Percentiles rank a stretch among this genome's conserved stretches.
phyloP scores from a whole-genome alignment of 2,113 vertebrate species.

The Protobothrops mucrosquamatus region DNA sequence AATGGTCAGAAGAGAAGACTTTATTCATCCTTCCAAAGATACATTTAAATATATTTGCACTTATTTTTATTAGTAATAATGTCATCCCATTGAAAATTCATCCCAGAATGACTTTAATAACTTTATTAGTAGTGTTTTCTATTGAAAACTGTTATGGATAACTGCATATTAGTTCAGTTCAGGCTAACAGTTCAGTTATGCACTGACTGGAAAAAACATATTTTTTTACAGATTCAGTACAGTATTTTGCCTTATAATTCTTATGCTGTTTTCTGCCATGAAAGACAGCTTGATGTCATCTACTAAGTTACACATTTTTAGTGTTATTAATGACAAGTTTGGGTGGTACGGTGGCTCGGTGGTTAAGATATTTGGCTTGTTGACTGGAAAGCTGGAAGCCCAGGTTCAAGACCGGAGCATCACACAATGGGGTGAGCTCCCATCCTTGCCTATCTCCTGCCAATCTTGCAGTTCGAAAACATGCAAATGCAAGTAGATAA shows the following conservation, averaged over 20 bases:
- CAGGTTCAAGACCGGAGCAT: neutral
- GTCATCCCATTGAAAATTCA: neutral
- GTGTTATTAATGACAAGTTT: conserved; percentile 56
- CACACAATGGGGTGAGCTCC: neutral
- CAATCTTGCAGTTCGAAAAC: neutral
- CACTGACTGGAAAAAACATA: conserved; percentile 38
- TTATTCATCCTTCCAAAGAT: neutral
- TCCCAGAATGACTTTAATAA: neutral
- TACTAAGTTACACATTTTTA: conserved; percentile 17
- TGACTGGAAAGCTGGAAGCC: too few relatives aligned
- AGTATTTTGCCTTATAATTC: neutral
- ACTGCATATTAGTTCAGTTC: neutral
- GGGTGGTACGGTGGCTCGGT: neutral
- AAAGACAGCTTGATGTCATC: conserved; percentile 28
- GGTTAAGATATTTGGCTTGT: too few relatives aligned
- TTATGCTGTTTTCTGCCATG: neutral
- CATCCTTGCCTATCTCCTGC: neutral
- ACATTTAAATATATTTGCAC: neutral
- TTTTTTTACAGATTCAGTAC: neutral
- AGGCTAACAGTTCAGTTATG: neutral
- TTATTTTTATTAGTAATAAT: neutral
- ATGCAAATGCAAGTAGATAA: neutral
- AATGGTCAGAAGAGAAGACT: neutral
- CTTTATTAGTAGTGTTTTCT: conserved; percentile 26
- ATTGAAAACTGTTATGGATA: conserved; percentile 32